Percentiles rank a stretch among this genome's conserved stretches.
These are phyloP conservation scores for Iselma pallidipennis DNA, from an alignment of 2,888 invertebrate species.

Conservation along the genomic window DNA sequence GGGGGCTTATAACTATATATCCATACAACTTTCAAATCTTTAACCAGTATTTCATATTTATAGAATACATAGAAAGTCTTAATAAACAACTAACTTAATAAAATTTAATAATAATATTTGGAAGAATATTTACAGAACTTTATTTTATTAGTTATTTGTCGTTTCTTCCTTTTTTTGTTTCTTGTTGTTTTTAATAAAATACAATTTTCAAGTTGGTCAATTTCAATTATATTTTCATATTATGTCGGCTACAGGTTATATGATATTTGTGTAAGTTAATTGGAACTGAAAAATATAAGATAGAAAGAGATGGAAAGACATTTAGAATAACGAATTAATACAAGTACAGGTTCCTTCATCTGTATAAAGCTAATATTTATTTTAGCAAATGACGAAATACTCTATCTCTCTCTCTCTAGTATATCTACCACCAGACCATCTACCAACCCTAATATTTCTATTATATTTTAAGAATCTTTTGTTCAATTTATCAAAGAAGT, in stretches of 20 bases:
- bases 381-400: slow-evolving; percentile 39
- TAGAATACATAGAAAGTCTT: too few relatives aligned
- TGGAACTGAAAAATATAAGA: slow-evolving; percentile 33
- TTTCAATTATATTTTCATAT: slow-evolving; percentile 25
- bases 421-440: slow-evolving; percentile 11
- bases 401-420: too few relatives aligned
- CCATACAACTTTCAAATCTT: too few relatives aligned
- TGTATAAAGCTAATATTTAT: slow-evolving; percentile 40
- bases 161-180: too few relatives aligned
- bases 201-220: slow-evolving; percentile 28
- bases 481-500: slow-evolving; percentile 9
- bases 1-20: too few relatives aligned
- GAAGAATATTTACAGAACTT: too few relatives aligned
- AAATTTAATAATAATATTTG: too few relatives aligned
- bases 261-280: slow-evolving; percentile 41
- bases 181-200: too few relatives aligned
- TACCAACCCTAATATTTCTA: not conserved
- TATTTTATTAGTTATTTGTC: too few relatives aligned
- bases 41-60: too few relatives aligned
- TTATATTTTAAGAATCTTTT: slow-evolving; percentile 26
- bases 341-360: slow-evolving; percentile 28
- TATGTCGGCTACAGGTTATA: slow-evolving; percentile 23
- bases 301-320: slow-evolving; percentile 20
- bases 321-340: slow-evolving; percentile 33
- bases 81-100: too few relatives aligned